phyloP scores from a whole-genome alignment of 2,797 vertebrate genomes.

The Limosa lapponica region DNA sequence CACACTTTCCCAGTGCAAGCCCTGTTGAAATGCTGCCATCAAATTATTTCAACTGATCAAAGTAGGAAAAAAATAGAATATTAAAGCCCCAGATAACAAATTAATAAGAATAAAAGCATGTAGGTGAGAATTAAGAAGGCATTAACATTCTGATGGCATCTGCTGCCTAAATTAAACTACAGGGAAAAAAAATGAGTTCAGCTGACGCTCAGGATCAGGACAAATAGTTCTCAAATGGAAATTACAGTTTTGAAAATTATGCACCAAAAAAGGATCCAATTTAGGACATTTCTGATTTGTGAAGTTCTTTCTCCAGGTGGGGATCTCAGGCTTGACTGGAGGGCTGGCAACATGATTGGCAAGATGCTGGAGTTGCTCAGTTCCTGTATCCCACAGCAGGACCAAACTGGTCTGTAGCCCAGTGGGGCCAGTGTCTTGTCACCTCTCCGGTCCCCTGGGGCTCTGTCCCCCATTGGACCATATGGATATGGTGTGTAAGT shows the following conservation, averaged over 20 bases:
- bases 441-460: not conserved
- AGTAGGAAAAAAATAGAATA: slow-evolving; percentile 56
- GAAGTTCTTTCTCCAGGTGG: slow-evolving; percentile 67
- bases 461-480: not conserved
- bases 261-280: slow-evolving; percentile 66
- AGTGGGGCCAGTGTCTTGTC: not conserved
- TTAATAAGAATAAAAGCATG: slow-evolving; percentile 76
- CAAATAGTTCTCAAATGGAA: slow-evolving; percentile 73
- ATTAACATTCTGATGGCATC: slow-evolving; percentile 72
- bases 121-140: slow-evolving; percentile 76
- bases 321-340: slow-evolving; percentile 57
- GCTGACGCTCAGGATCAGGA: slow-evolving; percentile 67
- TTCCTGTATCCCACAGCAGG: not conserved
- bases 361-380: not conserved
- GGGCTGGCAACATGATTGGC: slow-evolving; percentile 17
- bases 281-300: slow-evolving; percentile 67
- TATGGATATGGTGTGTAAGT: not conserved
- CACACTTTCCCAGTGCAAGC: slow-evolving; percentile 21
- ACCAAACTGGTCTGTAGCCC: not conserved
- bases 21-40: slow-evolving; percentile 51
- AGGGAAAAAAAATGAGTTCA: slow-evolving; percentile 65
- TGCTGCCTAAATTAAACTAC: slow-evolving; percentile 74
- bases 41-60: slow-evolving; percentile 67
- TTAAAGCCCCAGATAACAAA: slow-evolving; percentile 72
- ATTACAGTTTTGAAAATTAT: slow-evolving; percentile 72